phyloP scores from a whole-genome alignment of 1,140 invertebrate genomes.

The Trichomalopsis sarcophagae region DNA sequence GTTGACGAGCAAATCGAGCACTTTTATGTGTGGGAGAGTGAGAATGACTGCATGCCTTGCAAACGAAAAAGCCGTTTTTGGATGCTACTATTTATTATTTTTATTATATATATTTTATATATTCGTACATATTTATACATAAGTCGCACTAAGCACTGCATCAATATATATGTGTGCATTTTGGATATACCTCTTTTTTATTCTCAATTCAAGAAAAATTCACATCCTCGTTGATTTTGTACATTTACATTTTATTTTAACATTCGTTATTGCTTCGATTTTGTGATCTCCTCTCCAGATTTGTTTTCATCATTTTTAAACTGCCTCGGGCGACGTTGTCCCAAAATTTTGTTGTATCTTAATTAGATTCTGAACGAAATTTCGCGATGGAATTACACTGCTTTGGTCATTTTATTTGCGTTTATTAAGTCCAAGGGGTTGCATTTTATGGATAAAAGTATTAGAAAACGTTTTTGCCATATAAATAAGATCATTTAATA shows the following conservation, averaged over 20 bases:
- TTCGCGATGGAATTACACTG: no score
- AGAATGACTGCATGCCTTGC: conserved; percentile 75
- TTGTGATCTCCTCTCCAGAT: background rate
- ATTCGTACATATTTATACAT: conserved; percentile 70
- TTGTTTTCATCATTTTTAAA: background rate
- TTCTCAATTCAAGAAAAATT: conserved; percentile 57
- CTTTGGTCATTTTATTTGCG: no score
- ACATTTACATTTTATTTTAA: background rate
- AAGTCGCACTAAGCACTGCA: conserved; percentile 75
- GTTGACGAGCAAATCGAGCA: conserved; percentile 45
- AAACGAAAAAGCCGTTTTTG: conserved; percentile 73
- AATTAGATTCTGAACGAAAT: no score
- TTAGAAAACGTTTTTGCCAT: background rate
- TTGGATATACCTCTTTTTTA: conserved; percentile 73
- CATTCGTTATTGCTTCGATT: conserved; percentile 4
- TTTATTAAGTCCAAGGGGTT: no score
- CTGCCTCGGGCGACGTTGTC: no score
- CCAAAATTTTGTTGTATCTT: no score
- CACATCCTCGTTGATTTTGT: background rate
- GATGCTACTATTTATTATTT: conserved; percentile 72
- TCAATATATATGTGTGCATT: conserved; percentile 75
- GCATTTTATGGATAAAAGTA: no score
- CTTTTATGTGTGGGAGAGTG: conserved; percentile 72
- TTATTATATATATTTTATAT: conserved; percentile 68
- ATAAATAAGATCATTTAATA: no score